Percentiles rank a stretch among this genome's conserved stretches.
Evolutionary conservation across 2,888 invertebrate genomes (phyloP).

Genomic region (Cheilosia urbana): DNA sequence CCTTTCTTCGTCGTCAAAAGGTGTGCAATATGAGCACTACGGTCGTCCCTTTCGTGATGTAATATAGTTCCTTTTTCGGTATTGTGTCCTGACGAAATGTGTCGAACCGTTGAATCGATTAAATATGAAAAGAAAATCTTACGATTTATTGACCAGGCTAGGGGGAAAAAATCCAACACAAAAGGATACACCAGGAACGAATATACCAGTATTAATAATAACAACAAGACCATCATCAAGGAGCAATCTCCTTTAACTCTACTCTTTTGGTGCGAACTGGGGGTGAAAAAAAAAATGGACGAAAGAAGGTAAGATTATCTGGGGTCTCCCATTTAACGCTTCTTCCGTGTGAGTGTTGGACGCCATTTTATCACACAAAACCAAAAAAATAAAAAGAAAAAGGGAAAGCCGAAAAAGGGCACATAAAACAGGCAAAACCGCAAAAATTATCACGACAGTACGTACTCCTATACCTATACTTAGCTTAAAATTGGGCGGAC

Average conservation of each 20-base stretch:
- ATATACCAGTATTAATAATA: slow-evolving; percentile 56
- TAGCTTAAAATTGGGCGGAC: neutral
- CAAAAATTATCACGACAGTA: slow-evolving; percentile 64
- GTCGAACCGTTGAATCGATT: slow-evolving; percentile 68
- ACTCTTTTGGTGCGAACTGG: neutral
- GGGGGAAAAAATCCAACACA: slow-evolving; percentile 30
- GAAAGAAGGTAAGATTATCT: slow-evolving; percentile 32
- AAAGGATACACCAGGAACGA: slow-evolving; percentile 32
- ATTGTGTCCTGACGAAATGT: slow-evolving; percentile 56
- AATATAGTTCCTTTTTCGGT: slow-evolving; percentile 32
- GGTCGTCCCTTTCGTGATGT: slow-evolving; percentile 36
- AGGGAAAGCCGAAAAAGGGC: slow-evolving; percentile 11
- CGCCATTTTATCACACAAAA: slow-evolving; percentile 49
- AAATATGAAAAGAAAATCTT: slow-evolving; percentile 68
- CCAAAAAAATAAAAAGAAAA: neutral
- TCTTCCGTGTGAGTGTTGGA: slow-evolving; percentile 30
- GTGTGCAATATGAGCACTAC: slow-evolving; percentile 41
- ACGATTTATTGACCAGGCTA: slow-evolving; percentile 73
- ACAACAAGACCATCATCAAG: slow-evolving; percentile 72
- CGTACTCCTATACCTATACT: slow-evolving; percentile 43
- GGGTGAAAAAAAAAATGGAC: neutral
- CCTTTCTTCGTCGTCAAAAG: slow-evolving; percentile 51
- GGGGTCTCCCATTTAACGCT: slow-evolving; percentile 19
- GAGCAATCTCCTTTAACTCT: slow-evolving; percentile 67
- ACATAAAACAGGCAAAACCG: slow-evolving; percentile 58